Base-by-base conservation (phyloP, 2,797 vertebrate species). In the Coendou prehensilis region DNA sequence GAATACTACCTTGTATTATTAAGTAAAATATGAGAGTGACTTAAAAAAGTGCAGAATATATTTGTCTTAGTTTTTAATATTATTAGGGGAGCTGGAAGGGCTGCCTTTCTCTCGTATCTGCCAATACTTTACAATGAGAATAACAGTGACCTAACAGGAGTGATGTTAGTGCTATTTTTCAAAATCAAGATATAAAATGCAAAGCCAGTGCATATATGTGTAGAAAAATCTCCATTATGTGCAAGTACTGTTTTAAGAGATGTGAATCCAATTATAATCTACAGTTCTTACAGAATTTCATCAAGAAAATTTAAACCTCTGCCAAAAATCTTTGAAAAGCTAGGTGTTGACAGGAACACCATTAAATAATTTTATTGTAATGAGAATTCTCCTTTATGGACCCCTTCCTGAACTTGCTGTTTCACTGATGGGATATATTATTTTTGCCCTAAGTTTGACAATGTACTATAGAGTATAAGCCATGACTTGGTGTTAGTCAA, bases 261-360 rank as follows among this genome's bases (percentile, higher is more conserved):
- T 88, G 79, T 86, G 20, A 95, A 73, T 86, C 56, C 37, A 92
- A 80, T 88, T 76, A 56, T 50, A 81, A 92, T 89, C 23, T 63
- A 85, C 4, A 23, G 0, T 71, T 73, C 13, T 84, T 91, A 78
- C 5, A 84, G 69, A 92, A 87, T 89, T 94, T 84, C 81, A 76
- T 79, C 37, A 87, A 28, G 54, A 76, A 88, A 90, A 80, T 80
- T 28, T 52, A 83, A 96, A 71, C 30, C 23, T 94, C 61, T 91
- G 64, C 69, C 63, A 93, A 95, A 89, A 78, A 76, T 56, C 47
- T n/a, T 96, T 87, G 23, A 87, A 96, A 97, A 89, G 6, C 30
- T 79, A 78, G 15, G 6, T 45, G 13, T 69, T 93, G 13, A n/a
- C 14, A 61, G 45, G 23, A 96, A 75, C 15, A 67, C 23, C 0